These are phyloP conservation scores for Notoglanidium macrostoma DNA, from an alignment of 2,797 vertebrate genomes.

Conservation along the genomic window DNA sequence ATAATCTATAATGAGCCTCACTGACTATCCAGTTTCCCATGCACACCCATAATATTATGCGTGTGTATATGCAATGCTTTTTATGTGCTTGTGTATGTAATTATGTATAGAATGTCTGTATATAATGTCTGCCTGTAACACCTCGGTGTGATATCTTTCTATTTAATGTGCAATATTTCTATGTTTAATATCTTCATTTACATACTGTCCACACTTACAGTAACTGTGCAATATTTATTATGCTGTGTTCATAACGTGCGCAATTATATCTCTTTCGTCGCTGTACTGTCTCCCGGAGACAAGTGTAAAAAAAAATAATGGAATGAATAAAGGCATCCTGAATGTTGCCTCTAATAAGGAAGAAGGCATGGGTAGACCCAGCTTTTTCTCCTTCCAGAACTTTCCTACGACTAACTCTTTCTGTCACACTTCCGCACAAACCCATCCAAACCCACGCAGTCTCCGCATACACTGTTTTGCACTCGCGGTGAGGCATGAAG, in stretches of 20 bases:
- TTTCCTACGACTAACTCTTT: conserved; percentile 10
- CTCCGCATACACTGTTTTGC: conserved; percentile 24
- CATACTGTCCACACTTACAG: background rate
- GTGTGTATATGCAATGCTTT: background rate
- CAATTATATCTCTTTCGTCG: background rate
- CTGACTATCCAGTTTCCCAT: background rate
- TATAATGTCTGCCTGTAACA: background rate
- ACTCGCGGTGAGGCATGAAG: conserved; percentile 17
- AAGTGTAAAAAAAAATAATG: background rate
- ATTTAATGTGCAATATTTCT: background rate
- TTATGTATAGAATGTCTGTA: background rate
- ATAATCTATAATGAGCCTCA: too few relatives aligned
- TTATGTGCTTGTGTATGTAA: conserved; percentile 15
- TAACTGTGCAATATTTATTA: conserved; percentile 6
- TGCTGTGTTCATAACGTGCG: background rate
- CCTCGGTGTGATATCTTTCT: background rate
- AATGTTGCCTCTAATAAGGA: conserved; percentile 52
- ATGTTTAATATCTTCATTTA: background rate
- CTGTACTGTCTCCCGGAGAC: background rate
- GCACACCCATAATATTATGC: background rate
- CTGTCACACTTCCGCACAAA: conserved; percentile 29
- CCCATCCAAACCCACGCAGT: conserved; percentile 26
- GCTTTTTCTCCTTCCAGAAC: conserved; percentile 10
- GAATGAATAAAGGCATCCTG: background rate
- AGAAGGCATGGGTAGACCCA: conserved; percentile 41